Percentiles rank a stretch among this genome's conserved stretches.
phyloP scores from a whole-genome alignment of 2,797 vertebrate species.

The Crocidura indochinensis region DNA sequence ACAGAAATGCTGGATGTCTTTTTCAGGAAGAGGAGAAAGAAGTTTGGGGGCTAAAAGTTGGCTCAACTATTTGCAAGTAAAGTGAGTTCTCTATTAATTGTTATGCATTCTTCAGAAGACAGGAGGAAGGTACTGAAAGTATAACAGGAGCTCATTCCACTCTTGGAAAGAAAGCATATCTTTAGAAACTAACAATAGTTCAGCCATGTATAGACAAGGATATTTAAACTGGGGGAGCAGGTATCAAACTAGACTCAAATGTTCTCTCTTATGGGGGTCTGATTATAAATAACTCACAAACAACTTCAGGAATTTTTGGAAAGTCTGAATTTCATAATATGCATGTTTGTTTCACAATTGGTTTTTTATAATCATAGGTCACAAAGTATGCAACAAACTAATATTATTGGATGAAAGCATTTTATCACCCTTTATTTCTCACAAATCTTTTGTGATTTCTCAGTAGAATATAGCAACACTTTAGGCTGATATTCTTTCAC shows the following conservation, averaged over 20 bases:
- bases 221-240: neutral
- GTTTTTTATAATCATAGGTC: slow-evolving; percentile 38
- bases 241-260: slow-evolving; percentile 10
- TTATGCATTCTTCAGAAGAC: slow-evolving; percentile 14
- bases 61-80: neutral
- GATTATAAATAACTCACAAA: slow-evolving; percentile 52
- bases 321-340: slow-evolving; percentile 55
- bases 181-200: neutral
- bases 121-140: neutral
- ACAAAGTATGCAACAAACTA: slow-evolving; percentile 54
- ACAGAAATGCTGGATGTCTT: slow-evolving; percentile 54
- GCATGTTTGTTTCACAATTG: slow-evolving; percentile 58
- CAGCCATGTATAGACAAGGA: slow-evolving; percentile 1
- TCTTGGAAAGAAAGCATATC: neutral
- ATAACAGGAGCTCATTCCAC: neutral
- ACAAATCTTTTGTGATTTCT: slow-evolving; percentile 51
- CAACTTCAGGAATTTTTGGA: slow-evolving; percentile 49
- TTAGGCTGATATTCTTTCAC: slow-evolving; percentile 32
- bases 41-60: neutral
- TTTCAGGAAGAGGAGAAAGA: slow-evolving; percentile 30
- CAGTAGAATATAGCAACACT: slow-evolving; percentile 3
- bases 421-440: slow-evolving; percentile 53
- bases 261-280: slow-evolving; percentile 9
- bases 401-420: slow-evolving; percentile 51
- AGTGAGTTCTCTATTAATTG: neutral